These are phyloP conservation scores for Zosterops lateralis DNA, from an alignment of 2,113 vertebrate species.

Conservation along the genomic window DNA sequence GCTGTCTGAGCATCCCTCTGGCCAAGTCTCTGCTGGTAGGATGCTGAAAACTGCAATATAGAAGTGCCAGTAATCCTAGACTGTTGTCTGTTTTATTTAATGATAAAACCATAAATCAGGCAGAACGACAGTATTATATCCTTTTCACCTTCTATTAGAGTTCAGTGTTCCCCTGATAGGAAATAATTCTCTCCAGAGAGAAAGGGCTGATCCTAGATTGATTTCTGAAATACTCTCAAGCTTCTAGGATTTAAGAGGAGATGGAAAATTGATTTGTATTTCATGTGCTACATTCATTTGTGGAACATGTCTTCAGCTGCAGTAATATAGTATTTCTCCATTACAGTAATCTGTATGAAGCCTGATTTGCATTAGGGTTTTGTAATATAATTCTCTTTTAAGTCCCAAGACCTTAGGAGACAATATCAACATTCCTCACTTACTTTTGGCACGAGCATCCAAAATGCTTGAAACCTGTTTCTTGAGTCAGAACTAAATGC, in stretches of 20 bases:
- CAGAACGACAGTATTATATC: not conserved
- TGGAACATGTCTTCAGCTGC: not conserved
- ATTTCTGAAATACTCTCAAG: conserved; percentile 21
- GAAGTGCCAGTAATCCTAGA: not conserved
- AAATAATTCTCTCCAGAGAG: not conserved
- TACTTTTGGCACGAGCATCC: not conserved
- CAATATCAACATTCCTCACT: not conserved
- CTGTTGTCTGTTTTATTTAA: not conserved
- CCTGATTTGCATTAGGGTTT: conserved; percentile 31
- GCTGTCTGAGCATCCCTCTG: not conserved
- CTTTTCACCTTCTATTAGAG: conserved; percentile 2
- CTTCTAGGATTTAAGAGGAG: conserved; percentile 20
- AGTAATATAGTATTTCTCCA: not conserved
- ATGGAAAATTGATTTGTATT: conserved; percentile 28
- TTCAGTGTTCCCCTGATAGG: not conserved
- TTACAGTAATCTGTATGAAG: not conserved
- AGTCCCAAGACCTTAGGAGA: not conserved
- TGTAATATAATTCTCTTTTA: not conserved
- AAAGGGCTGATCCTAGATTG: not conserved
- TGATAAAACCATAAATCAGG: not conserved
- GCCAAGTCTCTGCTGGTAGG: not conserved
- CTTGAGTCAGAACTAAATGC: not conserved
- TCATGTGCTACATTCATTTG: not conserved
- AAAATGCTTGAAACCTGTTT: not conserved
- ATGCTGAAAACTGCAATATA: not conserved